These are phyloP conservation scores for Nyctibius grandis DNA, from an alignment of 2,797 vertebrate species.

Conservation along the genomic window DNA sequence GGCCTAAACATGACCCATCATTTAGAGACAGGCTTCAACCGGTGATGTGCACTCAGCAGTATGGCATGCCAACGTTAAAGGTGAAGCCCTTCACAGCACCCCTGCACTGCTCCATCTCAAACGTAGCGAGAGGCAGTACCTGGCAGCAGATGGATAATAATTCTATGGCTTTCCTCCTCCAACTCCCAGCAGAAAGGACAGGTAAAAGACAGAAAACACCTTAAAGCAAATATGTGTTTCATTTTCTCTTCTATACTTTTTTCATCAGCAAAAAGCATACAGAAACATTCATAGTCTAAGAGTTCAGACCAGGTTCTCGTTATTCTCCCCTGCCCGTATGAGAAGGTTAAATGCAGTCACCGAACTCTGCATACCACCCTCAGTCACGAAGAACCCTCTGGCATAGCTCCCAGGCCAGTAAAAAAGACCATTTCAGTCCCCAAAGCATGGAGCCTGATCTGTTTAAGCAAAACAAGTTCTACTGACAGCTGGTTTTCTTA, in stretches of 20 bases:
- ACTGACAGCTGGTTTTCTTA: constrained; percentile 69
- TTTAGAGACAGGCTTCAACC: background rate
- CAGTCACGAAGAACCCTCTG: constrained; percentile 73
- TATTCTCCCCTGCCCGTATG: constrained; percentile 11
- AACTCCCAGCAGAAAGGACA: background rate
- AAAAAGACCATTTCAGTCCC: constrained; percentile 64
- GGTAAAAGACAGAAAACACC: background rate
- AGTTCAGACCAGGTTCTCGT: constrained; percentile 54
- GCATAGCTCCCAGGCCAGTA: constrained; percentile 71
- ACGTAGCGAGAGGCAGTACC: rapidly evolving
- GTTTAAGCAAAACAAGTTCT: constrained; percentile 69
- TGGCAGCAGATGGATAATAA: background rate
- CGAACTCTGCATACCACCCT: constrained; percentile 69
- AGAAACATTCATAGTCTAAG: constrained; percentile 1
- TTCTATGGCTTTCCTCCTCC: background rate
- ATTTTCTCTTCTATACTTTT: background rate
- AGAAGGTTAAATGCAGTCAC: constrained; percentile 62
- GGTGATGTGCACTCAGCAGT: background rate
- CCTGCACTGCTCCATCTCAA: background rate
- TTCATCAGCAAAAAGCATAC: background rate
- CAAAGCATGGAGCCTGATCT: constrained; percentile 42
- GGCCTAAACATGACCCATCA: background rate
- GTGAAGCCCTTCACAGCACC: background rate
- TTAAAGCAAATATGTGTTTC: background rate
- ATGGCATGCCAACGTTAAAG: background rate